Evolutionary conservation across 2,113 vertebrate genomes (phyloP), one percentile per base, ranked within the genome.

Genomic region (Phrynocephalus versicolor): DNA sequence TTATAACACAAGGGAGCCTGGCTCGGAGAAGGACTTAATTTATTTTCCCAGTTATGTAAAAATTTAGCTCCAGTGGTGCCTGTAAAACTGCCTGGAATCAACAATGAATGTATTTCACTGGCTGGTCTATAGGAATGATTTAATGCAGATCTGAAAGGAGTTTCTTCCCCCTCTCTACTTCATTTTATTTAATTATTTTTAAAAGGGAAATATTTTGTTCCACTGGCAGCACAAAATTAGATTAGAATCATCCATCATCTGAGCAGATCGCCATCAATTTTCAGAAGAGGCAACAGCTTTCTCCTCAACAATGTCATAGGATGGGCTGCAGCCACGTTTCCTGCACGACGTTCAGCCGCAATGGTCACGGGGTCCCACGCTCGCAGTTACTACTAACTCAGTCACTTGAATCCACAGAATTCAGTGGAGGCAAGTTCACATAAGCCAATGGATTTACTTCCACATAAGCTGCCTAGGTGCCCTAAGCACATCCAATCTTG

Each of bases 41-140:
- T 94, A 92, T 94, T 91, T 94, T 91, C 89, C 75, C 74, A 90
- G 87, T 94, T 93, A 93, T 1, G 15, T 87, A 93, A 94, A 51
- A 95, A 95, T 91, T 94, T 87, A 91, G 88, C 67, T 92, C 84
- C 91, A 74, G 55, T 3, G 85, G 0, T 85, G 81, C 81, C 83
- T 91, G 89, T 94, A 94, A 95, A 94, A 79, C 85, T 25, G 19
- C 88, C 91, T 55, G 65, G 74, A 92, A 94, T 85, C 57, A 89
- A 37, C 79, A 89, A 76, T 83, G 84, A 84, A 79, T 92, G 74
- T 90, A 89, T 92, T 91, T 95, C 86, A 93, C 27, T 72, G 71
- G 18, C 41, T 83, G 30, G 69, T 86, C 85, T 87, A 51, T 18
- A 87, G 19, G 71, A 92, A 85, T 83, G 80, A 94, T 92, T 94